These are phyloP conservation scores for Pelochelys cantorii DNA, from an alignment of 2,797 vertebrate genomes.

Conservation along the genomic window DNA sequence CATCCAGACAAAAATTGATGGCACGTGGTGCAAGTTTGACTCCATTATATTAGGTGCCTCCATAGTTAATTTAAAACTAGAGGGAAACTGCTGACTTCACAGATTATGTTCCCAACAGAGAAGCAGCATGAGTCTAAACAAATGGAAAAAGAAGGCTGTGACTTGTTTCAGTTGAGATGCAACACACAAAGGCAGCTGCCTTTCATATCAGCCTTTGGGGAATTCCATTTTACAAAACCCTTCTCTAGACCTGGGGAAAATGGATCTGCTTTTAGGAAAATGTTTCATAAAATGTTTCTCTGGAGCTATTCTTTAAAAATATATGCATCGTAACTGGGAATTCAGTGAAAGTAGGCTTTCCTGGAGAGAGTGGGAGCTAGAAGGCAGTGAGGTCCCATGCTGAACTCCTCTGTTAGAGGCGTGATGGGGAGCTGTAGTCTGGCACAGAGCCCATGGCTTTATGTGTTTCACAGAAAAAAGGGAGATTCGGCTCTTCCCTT, in stretches of 20 bases:
- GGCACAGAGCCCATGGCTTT: neutral
- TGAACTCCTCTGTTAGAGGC: neutral
- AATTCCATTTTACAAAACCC: neutral
- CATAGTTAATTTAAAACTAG: accelerated
- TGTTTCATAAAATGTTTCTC: neutral
- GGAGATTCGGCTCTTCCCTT: too few species aligned
- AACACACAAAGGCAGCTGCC: neutral
- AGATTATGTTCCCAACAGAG: neutral
- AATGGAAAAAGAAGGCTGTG: neutral
- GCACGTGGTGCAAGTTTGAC: accelerated
- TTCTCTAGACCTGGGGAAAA: neutral
- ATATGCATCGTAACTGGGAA: neutral
- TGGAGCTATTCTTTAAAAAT: neutral
- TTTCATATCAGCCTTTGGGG: neutral
- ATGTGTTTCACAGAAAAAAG: neutral
- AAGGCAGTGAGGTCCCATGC: accelerated
- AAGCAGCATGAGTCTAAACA: neutral
- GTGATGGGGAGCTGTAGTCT: neutral
- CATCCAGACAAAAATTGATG: neutral
- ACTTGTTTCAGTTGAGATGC: neutral
- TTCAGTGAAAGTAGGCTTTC: neutral
- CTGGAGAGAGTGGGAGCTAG: neutral
- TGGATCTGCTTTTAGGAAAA: neutral
- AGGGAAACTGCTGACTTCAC: conserved; percentile 2
- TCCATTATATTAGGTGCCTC: neutral